These are phyloP conservation scores for Parochlus steinenii DNA, from an alignment of 2,888 invertebrate genomes.

Conservation along the genomic window DNA sequence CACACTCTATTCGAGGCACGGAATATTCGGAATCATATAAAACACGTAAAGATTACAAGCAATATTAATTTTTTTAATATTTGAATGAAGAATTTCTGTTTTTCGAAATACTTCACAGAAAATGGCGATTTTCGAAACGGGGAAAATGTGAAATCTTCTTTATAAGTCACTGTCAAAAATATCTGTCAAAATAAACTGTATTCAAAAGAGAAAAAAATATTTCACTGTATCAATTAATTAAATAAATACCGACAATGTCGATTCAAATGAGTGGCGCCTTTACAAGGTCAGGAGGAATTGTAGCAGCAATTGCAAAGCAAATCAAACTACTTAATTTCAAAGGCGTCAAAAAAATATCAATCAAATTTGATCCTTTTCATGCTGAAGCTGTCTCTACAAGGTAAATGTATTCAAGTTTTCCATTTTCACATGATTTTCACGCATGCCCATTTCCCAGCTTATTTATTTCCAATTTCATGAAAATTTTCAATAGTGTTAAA, in stretches of 20 bases:
- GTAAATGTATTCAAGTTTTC: conserved; percentile 26
- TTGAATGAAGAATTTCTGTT: no score
- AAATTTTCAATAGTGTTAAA: not conserved
- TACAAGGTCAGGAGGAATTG: conserved; percentile 46
- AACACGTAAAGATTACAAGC: conserved; percentile 20
- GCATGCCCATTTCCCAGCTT: conserved; percentile 9
- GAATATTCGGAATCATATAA: conserved; percentile 20
- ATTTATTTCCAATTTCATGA: not conserved
- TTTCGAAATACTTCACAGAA: conserved; percentile 3
- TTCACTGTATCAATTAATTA: conserved; percentile 1
- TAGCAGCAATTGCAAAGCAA: conserved; percentile 58
- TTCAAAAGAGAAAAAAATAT: no score
- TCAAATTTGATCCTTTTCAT: conserved; percentile 74
- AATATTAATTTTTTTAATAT: no score
- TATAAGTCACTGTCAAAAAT: no score
- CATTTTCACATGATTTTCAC: conserved; percentile 1
- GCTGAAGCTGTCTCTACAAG: conserved; percentile 44
- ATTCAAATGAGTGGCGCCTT: conserved; percentile 53
- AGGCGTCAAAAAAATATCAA: conserved; percentile 57
- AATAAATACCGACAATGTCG: conserved; percentile 52
- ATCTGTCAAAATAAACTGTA: no score
- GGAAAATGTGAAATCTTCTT: no score
- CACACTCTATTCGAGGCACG: conserved; percentile 18
- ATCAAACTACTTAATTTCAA: conserved; percentile 54
- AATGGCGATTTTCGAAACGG: no score